A percentile compares a stretch with the other conserved stretches of the same genome.
Conservation (phyloP, 2,888 invertebrate genomes). For the Sipha maydis region DNA sequence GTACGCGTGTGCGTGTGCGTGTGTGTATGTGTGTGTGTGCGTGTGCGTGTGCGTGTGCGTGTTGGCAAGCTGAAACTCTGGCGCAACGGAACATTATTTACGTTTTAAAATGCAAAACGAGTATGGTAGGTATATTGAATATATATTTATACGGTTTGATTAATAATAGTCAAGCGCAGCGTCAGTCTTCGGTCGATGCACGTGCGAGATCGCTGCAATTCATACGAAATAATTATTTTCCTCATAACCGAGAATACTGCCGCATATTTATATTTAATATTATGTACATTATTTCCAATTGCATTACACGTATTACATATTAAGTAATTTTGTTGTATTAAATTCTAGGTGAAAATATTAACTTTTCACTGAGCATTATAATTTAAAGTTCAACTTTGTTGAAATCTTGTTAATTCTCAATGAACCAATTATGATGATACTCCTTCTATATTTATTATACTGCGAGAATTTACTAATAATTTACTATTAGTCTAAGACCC, state of each 20-base stretch:
- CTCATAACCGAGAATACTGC: background rate
- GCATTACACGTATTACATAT: background rate
- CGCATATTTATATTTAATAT: background rate
- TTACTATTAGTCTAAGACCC: no score
- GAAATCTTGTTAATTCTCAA: no score
- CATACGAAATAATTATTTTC: background rate
- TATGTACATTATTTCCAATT: background rate
- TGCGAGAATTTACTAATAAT: no score
- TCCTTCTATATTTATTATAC: no score
- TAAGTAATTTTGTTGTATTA: background rate
- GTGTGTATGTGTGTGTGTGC: no score
- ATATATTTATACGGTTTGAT: no score
- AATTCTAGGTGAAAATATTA: background rate
- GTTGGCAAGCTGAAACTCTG: background rate
- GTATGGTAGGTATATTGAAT: background rate
- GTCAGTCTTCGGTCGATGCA: background rate
- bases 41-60: background rate
- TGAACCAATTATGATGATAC: no score
- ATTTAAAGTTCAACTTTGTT: background rate
- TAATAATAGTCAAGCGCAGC: no score
- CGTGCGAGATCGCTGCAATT: background rate
- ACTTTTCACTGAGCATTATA: background rate
- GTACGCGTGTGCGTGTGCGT: no score
- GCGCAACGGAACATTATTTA: background rate
- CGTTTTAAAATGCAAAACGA: constrained; percentile 6